A percentile compares a stretch with the other conserved stretches of the same genome.
phyloP scores from a whole-genome alignment of 30 jellyfish, hydroid and myxozoan genomes.

The Pseudorhiza aurosa region DNA sequence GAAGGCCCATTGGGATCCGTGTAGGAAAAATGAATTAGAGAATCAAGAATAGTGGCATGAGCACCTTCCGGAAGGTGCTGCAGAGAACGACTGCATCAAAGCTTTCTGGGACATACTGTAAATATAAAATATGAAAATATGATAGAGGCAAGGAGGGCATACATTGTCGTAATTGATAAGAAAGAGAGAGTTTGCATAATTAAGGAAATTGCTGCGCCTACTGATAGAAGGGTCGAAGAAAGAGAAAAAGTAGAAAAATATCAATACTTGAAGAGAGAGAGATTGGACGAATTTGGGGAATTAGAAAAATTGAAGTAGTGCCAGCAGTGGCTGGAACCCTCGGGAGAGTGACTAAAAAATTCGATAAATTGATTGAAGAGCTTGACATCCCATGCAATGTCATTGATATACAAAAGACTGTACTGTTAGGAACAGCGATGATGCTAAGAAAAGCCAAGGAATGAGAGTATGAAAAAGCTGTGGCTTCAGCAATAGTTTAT shows the following conservation, averaged over 20 bases:
- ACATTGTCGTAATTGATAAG: neutral
- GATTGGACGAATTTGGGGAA: conserved; percentile 4
- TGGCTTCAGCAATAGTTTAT: no score
- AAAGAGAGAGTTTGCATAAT: neutral
- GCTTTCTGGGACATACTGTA: neutral
- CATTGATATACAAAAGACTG: conserved; percentile 1
- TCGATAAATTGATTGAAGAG: conserved; percentile 18
- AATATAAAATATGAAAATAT: neutral
- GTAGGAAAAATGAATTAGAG: neutral
- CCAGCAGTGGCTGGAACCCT: conserved; percentile 30
- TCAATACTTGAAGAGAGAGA: conserved; percentile 10
- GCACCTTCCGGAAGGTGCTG: conserved; percentile 34
- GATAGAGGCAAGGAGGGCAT: conserved; percentile 9
- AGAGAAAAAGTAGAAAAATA: conserved; percentile 10
- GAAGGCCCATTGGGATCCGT: neutral
- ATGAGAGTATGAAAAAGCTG: no score
- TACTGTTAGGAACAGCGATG: conserved; percentile 20
- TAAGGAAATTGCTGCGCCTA: neutral
- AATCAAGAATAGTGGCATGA: conserved; percentile 42
- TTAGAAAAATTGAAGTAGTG: neutral
- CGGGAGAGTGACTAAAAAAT: conserved; percentile 10
- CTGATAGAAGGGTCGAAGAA: neutral
- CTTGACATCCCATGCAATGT: neutral
- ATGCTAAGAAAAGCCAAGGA: neutral
- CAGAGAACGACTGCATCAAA: neutral